Percentiles rank a stretch among this genome's conserved stretches.
Conservation (phyloP, 2,888 invertebrate genomes). For the Isoperla grammatica region DNA sequence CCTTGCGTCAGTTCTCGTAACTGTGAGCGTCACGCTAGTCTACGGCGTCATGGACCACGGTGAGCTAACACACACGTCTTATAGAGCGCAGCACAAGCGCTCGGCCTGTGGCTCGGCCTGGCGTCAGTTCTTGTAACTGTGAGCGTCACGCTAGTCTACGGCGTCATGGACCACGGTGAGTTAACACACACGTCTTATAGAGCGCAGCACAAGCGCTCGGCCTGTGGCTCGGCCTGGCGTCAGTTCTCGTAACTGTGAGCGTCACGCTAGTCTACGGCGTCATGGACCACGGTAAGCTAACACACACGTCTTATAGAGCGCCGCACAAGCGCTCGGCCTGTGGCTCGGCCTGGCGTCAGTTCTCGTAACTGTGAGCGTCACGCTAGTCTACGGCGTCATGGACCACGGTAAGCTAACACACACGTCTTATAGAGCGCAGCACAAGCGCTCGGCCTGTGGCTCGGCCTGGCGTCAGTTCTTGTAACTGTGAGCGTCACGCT, state of each 20-base stretch:
- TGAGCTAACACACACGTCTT: background rate
- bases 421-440: no score
- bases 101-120: slow-evolving; percentile 26
- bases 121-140: slow-evolving; percentile 1
- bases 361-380: background rate
- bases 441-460: slow-evolving; percentile 22
- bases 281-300: no score
- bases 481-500: background rate
- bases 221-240: slow-evolving; percentile 21
- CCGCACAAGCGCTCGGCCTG: slow-evolving; percentile 17
- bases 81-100: slow-evolving; percentile 17
- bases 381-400: no score
- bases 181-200: background rate
- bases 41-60: slow-evolving; percentile 2
- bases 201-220: slow-evolving; percentile 18
- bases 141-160: background rate
- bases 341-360: slow-evolving; percentile 21
- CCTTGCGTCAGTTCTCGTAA: slow-evolving; percentile 7
- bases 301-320: no score
- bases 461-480: slow-evolving; percentile 16
- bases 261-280: no score
- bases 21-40: background rate
- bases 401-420: no score
- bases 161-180: slow-evolving; percentile 3
- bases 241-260: background rate